Base-by-base conservation (phyloP, 2,888 invertebrate species). In the Atrina japonica region DNA sequence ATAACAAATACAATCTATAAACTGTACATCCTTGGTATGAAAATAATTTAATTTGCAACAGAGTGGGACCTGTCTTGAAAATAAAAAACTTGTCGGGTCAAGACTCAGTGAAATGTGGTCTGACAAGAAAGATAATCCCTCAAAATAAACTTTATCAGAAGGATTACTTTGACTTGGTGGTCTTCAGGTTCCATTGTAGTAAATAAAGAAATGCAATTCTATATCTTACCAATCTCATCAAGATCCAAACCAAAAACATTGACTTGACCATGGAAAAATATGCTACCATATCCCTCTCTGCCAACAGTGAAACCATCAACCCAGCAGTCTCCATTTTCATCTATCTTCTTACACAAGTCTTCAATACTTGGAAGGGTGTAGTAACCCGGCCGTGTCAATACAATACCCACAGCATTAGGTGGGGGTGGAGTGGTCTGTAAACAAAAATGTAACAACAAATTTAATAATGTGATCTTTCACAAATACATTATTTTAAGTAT, bases 251-350 rank as follows among this genome's bases (percentile, higher is more conserved):
- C 95, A 1, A 95, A 93, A 3, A 98, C 94, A 87, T 98, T 95
- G 56, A 97, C 94, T 60, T 94, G 93, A 61, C 96, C 96, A 59
- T 95, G 90, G 87, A 95, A 98, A 90, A 93, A 95, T 0, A 98
- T 95, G 88, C 96, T 96, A 2, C 98, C 98, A 89, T 96, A 98
- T 78, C 96, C 96, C 80, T 94, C 93, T 9, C 98, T 93, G 0
- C 97, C 98, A 68, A 98, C 93, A 0, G 96, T 96, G 75, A 98
- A 95, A 80, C 96, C 94, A 6, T 96, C 95, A 0, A 98, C 95
- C 16, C 95, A 91, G 88, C 97, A 97, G 2, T 94, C 93, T 0
- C 95, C 95, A 85, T 96, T 94, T 43, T 85, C 86, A 5, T 94
- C 93, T 0, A 94, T 92, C 49, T 95, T 80, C 11, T 85, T 82